These are phyloP conservation scores for Melanaphis sacchari DNA, from an alignment of 1,140 invertebrate species.

Conservation along the genomic window DNA sequence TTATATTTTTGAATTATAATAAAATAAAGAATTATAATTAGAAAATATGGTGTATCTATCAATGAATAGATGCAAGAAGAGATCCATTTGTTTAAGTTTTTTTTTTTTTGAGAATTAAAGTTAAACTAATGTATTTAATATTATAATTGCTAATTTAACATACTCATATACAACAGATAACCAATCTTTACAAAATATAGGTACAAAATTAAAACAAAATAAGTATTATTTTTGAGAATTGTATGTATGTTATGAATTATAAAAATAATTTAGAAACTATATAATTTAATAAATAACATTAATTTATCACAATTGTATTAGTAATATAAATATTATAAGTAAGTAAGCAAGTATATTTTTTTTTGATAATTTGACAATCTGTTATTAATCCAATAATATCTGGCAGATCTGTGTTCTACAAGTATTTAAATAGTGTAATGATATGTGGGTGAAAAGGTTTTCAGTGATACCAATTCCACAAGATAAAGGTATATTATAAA, in stretches of 20 bases:
- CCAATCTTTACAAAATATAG: not conserved
- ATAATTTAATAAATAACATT: not conserved
- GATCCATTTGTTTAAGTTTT: not conserved
- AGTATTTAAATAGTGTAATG: not conserved
- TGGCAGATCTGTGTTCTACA: too few species aligned
- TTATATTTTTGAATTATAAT: too few species aligned
- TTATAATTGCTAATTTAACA: not conserved
- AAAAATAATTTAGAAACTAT: not conserved
- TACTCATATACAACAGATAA: too few species aligned
- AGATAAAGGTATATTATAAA: not conserved
- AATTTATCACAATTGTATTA: too few species aligned
- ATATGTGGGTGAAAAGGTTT: not conserved
- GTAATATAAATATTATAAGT: too few species aligned
- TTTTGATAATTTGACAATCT: too few species aligned
- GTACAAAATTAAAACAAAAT: too few species aligned
- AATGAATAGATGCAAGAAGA: too few species aligned
- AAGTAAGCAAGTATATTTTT: too few species aligned
- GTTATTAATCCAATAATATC: not conserved
- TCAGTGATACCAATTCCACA: not conserved
- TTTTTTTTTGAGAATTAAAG: not conserved
- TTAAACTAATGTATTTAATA: not conserved
- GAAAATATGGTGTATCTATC: too few species aligned
- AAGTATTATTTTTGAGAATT: not conserved
- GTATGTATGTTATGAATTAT: not conserved
- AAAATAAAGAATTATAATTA: too few species aligned